Conservation (phyloP, 2,797 vertebrate genomes). For the Crocidura indochinensis region DNA sequence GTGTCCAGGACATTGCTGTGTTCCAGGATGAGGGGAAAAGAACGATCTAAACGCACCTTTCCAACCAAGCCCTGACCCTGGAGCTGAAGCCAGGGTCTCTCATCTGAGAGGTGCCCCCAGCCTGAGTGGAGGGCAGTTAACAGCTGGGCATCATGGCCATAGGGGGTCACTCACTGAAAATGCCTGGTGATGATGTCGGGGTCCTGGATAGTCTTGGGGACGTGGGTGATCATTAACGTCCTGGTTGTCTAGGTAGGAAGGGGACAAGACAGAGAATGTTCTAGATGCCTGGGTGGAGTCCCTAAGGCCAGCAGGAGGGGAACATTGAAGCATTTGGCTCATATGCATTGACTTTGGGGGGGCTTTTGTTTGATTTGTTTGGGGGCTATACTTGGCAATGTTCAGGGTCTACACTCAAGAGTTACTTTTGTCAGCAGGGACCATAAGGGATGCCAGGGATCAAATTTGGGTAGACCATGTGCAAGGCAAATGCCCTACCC, state of each 20-base stretch:
- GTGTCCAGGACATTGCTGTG: too few species aligned
- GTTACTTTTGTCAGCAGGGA: too few species aligned
- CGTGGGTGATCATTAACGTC: conserved; percentile 96
- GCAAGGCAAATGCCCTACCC: too few species aligned
- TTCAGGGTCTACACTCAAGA: too few species aligned
- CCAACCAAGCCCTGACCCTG: too few species aligned
- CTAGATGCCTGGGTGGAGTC: neutral
- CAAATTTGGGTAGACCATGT: too few species aligned
- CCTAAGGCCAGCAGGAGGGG: neutral
- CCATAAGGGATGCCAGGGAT: too few species aligned
- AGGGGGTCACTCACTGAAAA: conserved; percentile 94
- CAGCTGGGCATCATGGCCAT: too few species aligned
- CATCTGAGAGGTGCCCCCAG: neutral
- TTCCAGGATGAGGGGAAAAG: neutral
- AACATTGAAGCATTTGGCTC: neutral
- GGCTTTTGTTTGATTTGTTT: too few species aligned
- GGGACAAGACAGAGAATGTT: conserved; percentile 32
- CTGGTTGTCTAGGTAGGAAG: conserved; percentile 92
- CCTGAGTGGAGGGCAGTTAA: neutral
- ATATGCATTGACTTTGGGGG: too few species aligned
- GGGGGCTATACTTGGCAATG: too few species aligned
- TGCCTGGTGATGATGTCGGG: conserved; percentile 97
- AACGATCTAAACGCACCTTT: too few species aligned
- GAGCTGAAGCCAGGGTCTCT: neutral
- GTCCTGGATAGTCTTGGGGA: conserved; percentile 96